A percentile compares a stretch with the other conserved stretches of the same genome.
phyloP scores from a whole-genome alignment of 1,140 invertebrate species.

The Drosophila nigrodunni region DNA sequence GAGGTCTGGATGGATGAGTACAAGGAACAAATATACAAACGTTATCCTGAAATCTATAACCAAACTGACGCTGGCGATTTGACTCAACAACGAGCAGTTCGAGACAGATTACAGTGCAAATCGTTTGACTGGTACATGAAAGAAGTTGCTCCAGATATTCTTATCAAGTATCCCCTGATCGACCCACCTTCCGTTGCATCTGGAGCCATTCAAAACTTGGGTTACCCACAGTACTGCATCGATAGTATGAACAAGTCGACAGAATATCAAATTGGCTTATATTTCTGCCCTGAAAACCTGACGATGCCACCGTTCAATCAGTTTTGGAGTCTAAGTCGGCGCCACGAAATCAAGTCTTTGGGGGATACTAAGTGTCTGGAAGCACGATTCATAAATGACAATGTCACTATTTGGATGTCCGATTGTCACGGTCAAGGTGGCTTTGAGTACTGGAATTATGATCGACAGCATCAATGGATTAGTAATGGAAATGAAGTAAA shows the following conservation, averaged over 20 bases:
- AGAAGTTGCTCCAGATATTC: constrained; percentile 91
- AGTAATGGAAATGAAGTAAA: constrained; percentile 88
- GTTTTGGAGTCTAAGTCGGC: constrained; percentile 86
- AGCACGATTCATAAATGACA: constrained; percentile 86
- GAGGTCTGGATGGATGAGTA: constrained; percentile 97
- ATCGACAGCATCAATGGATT: constrained; percentile 88
- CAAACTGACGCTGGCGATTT: constrained; percentile 89
- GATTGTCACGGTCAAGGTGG: constrained; percentile 89
- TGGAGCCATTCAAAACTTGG: constrained; percentile 90
- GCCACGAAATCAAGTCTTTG: constrained; percentile 89
- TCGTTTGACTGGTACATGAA: constrained; percentile 95
- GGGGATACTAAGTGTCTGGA: constrained; percentile 90
- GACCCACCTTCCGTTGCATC: constrained; percentile 90
- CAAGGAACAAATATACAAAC: constrained; percentile 89
- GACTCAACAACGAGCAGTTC: constrained; percentile 87
- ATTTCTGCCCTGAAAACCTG: constrained; percentile 58
- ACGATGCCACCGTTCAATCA: constrained; percentile 69
- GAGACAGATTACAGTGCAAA: constrained; percentile 90
- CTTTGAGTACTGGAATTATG: constrained; percentile 92
- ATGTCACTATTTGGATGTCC: constrained; percentile 90
- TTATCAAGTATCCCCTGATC: constrained; percentile 90
- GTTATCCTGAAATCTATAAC: constrained; percentile 87
- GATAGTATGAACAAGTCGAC: constrained; percentile 88
- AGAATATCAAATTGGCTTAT: constrained; percentile 88
- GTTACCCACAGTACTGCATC: constrained; percentile 89